phyloP scores from a whole-genome alignment of 2,113 vertebrate genomes.

The Epinephelus moara region DNA sequence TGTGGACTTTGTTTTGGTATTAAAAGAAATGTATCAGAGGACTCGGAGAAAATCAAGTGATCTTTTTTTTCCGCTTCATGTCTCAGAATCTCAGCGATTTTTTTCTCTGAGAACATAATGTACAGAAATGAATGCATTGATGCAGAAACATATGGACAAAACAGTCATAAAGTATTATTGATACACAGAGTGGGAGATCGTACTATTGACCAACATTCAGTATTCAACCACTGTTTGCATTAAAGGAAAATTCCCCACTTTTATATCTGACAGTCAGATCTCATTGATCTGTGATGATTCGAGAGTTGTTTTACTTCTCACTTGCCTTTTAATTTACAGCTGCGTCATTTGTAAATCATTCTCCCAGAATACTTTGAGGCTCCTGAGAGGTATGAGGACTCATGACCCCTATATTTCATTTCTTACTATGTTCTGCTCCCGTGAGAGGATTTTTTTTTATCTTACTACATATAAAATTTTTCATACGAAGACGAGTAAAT shows the following conservation, averaged over 20 bases:
- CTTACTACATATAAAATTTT: background rate
- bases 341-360: slow-evolving; percentile 2
- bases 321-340: background rate
- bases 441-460: background rate
- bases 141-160: background rate
- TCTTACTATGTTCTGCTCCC: background rate
- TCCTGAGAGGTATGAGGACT: background rate
- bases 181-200: background rate
- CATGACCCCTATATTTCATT: background rate
- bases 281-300: background rate
- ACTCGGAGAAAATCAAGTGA: background rate
- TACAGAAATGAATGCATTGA: background rate
- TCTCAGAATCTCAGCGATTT: background rate
- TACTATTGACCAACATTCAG: background rate
- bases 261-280: background rate
- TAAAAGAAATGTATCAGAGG: background rate
- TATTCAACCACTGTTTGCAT: background rate
- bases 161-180: background rate
- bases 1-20: background rate
- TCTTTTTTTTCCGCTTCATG: background rate
- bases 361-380: slow-evolving; percentile 19
- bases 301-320: background rate
- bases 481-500: no score
- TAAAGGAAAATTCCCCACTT: background rate
- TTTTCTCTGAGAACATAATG: background rate